Evolutionary conservation across 2,113 vertebrate genomes (phyloP), one percentile per base, ranked within the genome.

Genomic region (Pluvianellus socialis): DNA sequence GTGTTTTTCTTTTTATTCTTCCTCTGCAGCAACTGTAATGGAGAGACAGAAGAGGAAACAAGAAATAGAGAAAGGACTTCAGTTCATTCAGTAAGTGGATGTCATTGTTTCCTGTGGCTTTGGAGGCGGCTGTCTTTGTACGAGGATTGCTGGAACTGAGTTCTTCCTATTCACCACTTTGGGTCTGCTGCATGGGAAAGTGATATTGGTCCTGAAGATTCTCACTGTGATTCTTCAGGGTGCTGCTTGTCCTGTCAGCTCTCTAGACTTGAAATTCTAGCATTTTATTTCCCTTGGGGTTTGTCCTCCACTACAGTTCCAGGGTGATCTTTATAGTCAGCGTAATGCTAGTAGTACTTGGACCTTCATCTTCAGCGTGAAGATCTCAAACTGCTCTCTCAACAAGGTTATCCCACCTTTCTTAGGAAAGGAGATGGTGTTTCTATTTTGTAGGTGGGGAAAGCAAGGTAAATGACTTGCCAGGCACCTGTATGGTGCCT

Each of bases 1-100:
- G 28, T 92, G 33, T 53, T 86, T 47, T 53, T 70, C 66, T 92
- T 79, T 27, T 67, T 66, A 18, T 88, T 87, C 47, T 80, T 97
- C 42, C 52, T 95, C 49, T 42, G 9, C 93, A 98, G 98, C 86
- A 42, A 96, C 98, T 98, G 94, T 99, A 94, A 97, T 98, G 98
- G 98, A 97, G 96, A 98, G 99, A 94, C 98, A 98, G 96, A 99
- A 98, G 94, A 98, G 99, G 81, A 99, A 98, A 94, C 98, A 99
- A 83, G 98, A 99, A 91, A 99, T 99, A 94, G 98, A 97, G 96
- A 99, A 98, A 96, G 98, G 98, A 91, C 98, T 99, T 95, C 98
- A 98, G 23, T 99, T 99, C 90, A 99, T 99, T 90, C 99, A 99
- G 99, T 99, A 97, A 99, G 99, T 97, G 52, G 50, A 65, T 27